Percentiles rank a stretch among this genome's conserved stretches.
Conservation (phyloP, 2,113 vertebrate genomes). For the Poeciliopsis turrubarensis region DNA sequence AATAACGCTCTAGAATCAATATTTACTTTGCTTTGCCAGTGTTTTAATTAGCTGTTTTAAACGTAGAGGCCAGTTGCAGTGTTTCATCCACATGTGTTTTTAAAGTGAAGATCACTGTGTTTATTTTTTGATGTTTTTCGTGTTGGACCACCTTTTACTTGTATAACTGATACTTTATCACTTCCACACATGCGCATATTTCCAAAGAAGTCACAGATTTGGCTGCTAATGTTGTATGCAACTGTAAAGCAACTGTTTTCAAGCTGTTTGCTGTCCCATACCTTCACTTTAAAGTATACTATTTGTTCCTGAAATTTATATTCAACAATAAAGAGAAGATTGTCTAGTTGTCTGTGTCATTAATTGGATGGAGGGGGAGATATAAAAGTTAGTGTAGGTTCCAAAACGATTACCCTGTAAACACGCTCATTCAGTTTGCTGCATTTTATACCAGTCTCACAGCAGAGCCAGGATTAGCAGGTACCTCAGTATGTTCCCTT, state of each 20-base stretch:
- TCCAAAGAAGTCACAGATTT: slow-evolving; percentile 64
- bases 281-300: slow-evolving; percentile 51
- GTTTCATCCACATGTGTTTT: slow-evolving; percentile 48
- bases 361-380: not conserved
- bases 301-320: slow-evolving; percentile 60
- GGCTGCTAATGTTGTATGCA: slow-evolving; percentile 60
- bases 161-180: slow-evolving; percentile 19
- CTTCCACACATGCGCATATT: slow-evolving; percentile 50
- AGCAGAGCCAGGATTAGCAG: slow-evolving; percentile 55
- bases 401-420: not conserved
- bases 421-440: not conserved
- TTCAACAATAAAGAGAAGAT: slow-evolving; percentile 71
- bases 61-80: slow-evolving; percentile 21
- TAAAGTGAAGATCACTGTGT: slow-evolving; percentile 21
- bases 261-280: slow-evolving; percentile 54
- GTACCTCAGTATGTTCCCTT: slow-evolving; percentile 53
- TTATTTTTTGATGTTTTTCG: slow-evolving; percentile 15
- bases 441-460: slow-evolving; percentile 17
- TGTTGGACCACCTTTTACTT: slow-evolving; percentile 9
- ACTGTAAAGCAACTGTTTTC: slow-evolving; percentile 32
- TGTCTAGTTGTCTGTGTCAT: slow-evolving; percentile 33
- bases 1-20: slow-evolving; percentile 72
- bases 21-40: slow-evolving; percentile 67
- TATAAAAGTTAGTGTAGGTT: not conserved
- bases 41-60: slow-evolving; percentile 45